A percentile compares a stretch with the other conserved stretches of the same genome.
phyloP scores from a whole-genome alignment of 2,797 vertebrate genomes.

The Bufotes viridis region DNA sequence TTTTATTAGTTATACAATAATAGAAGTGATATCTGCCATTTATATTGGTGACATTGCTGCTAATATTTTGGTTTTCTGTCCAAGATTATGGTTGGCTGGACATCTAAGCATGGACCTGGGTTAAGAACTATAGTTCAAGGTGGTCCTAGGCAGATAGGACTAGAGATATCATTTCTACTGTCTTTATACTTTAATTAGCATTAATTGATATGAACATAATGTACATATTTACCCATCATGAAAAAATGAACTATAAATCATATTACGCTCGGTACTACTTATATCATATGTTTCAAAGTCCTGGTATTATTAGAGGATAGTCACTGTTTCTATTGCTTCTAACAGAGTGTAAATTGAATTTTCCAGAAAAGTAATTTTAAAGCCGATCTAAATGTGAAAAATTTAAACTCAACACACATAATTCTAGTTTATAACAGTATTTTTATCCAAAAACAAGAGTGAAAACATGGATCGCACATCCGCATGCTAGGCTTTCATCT shows the following conservation, averaged over 20 bases:
- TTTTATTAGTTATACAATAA: not conserved
- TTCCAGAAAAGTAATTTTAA: not conserved
- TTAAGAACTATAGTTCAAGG: not conserved
- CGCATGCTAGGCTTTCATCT: no score
- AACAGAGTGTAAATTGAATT: not conserved
- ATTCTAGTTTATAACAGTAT: no score
- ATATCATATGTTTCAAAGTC: no score
- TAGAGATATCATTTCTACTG: not conserved
- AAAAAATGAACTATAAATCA: no score
- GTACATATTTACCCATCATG: not conserved
- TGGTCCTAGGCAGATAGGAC: not conserved
- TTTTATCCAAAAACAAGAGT: no score
- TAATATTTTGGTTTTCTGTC: not conserved
- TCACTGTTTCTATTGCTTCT: not conserved
- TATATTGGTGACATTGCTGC: not conserved
- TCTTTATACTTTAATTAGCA: not conserved
- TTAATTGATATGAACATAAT: not conserved
- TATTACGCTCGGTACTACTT: no score
- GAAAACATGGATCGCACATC: no score
- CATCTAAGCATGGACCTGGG: not conserved
- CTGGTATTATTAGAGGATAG: no score
- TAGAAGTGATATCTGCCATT: not conserved
- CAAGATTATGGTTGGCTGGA: not conserved
- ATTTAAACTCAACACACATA: no score
- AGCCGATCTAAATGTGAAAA: no score